Percentiles rank a stretch among this genome's conserved stretches.
phyloP scores from a whole-genome alignment of 1,140 invertebrate genomes.

The Panagrolaimus sp. region DNA sequence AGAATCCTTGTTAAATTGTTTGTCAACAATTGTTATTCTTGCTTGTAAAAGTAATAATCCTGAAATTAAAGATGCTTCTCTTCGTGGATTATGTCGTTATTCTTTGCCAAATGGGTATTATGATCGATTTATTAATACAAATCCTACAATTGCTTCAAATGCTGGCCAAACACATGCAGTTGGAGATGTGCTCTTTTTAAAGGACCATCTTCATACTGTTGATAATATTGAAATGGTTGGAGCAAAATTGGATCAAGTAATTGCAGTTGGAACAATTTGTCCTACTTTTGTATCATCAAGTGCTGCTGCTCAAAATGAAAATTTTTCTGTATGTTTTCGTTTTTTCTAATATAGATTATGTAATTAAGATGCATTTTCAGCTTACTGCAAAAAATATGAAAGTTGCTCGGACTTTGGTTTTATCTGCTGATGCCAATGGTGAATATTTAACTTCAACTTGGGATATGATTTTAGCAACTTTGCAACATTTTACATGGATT shows the following conservation, averaged over 20 bases:
- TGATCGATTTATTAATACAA: conserved; percentile 33
- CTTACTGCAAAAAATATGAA: conserved; percentile 93
- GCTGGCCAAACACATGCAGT: neutral
- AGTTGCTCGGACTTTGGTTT: conserved; percentile 82
- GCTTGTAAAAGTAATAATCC: conserved; percentile 72
- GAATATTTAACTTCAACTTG: conserved; percentile 83
- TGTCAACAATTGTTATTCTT: conserved; percentile 77
- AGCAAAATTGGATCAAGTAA: conserved; percentile 40
- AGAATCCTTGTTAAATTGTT: conserved; percentile 81
- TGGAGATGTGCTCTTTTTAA: neutral
- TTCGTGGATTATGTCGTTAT: conserved; percentile 85
- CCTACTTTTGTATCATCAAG: conserved; percentile 65
- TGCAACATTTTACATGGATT: conserved; percentile 93
- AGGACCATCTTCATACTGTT: neutral
- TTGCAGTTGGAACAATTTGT: conserved; percentile 55
- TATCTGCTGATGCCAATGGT: conserved; percentile 83
- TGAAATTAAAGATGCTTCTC: conserved; percentile 79
- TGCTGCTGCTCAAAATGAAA: conserved; percentile 73
- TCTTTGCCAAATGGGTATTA: conserved; percentile 91
- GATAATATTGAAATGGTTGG: conserved; percentile 3
- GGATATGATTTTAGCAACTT: conserved; percentile 86
- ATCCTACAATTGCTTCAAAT: conserved; percentile 2
- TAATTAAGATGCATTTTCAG: conserved; percentile 57
- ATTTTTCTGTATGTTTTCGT: conserved; percentile 70
- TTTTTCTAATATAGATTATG: conserved; percentile 24